These are phyloP conservation scores for Andrena hattorfiana DNA, from an alignment of 2,888 invertebrate genomes.

Conservation along the genomic window DNA sequence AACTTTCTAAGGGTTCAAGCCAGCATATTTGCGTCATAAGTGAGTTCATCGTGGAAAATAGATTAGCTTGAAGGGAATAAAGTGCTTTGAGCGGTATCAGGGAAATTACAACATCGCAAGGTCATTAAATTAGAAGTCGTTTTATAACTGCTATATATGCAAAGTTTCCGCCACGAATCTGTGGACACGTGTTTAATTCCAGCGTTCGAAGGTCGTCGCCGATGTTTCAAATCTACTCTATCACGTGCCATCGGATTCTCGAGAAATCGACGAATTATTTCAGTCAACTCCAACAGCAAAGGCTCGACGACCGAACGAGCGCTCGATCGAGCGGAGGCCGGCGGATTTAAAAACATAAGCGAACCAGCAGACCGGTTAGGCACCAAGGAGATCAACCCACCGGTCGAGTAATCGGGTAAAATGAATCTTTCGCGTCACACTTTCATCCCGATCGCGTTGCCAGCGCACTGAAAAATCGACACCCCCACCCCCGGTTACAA, in stretches of 20 bases:
- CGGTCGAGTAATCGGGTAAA: constrained; percentile 45
- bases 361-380: constrained; percentile 57
- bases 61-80: not conserved
- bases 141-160: too few relatives aligned
- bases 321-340: constrained; percentile 32
- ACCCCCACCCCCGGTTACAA: constrained; percentile 2
- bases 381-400: constrained; percentile 61
- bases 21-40: not conserved
- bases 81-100: not conserved
- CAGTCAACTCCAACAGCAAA: constrained; percentile 7
- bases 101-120: too few relatives aligned
- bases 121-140: too few relatives aligned
- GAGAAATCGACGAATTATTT: constrained; percentile 19
- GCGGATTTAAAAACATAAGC: constrained; percentile 58
- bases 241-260: not conserved
- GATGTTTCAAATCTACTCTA: too few relatives aligned
- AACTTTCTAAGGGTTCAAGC: not conserved
- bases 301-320: not conserved
- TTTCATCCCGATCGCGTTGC: constrained; percentile 41
- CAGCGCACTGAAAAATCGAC: constrained; percentile 5
- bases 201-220: too few relatives aligned
- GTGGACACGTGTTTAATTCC: too few relatives aligned
- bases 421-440: constrained; percentile 54
- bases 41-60: not conserved
- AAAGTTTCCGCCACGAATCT: too few relatives aligned